Percentiles rank a stretch among this genome's conserved stretches.
These are phyloP conservation scores for Mizuhopecten yessoensis DNA, from an alignment of 1,140 invertebrate genomes.

Conservation along the genomic window DNA sequence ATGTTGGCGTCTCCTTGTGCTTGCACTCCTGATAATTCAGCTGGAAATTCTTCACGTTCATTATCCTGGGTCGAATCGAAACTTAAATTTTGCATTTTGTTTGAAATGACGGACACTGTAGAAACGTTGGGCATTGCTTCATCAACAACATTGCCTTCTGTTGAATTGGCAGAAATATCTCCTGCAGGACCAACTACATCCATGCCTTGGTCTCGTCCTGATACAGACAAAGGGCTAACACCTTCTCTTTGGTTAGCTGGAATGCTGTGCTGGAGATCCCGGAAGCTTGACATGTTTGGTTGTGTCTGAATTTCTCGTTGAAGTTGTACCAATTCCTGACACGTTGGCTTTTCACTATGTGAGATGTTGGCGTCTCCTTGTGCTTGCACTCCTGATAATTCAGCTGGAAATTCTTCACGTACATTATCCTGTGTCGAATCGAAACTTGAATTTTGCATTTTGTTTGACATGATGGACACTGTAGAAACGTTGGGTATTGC, in stretches of 20 bases:
- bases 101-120: background rate
- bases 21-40: background rate
- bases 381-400: background rate
- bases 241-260: background rate
- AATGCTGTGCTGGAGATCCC: background rate
- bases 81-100: background rate
- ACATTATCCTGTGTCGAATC: background rate
- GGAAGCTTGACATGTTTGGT: background rate
- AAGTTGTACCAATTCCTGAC: background rate
- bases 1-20: background rate
- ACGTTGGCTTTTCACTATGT: background rate
- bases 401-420: background rate
- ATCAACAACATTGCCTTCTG: background rate
- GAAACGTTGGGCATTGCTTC: background rate
- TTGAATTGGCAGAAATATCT: background rate
- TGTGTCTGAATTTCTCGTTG: background rate
- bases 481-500: background rate
- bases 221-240: background rate
- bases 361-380: background rate
- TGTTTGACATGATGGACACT: background rate
- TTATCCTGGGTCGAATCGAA: background rate
- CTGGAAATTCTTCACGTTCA: background rate
- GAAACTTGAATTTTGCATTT: background rate
- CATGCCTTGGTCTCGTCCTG: background rate
- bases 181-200: no score